Base-by-base conservation (phyloP, 1,140 invertebrate species). In the Hesperophylax magnus region DNA sequence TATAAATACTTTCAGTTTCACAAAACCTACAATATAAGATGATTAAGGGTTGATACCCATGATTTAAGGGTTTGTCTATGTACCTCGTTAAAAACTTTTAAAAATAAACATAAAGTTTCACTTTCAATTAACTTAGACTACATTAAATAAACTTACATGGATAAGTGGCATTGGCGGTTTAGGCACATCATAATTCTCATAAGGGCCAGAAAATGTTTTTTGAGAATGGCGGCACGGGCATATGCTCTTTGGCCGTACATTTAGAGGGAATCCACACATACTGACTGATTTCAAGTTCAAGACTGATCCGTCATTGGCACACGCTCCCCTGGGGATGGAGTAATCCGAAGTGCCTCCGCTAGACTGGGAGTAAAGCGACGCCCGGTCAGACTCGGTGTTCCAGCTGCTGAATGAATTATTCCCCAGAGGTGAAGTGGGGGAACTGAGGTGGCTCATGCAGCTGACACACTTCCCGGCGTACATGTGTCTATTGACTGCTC, bases 101-200 rank as follows among this genome's bases (percentile, higher is more conserved):
- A n/a, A n/a, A n/a, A n/a, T n/a, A n/a, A n/a, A n/a, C n/a, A n/a
- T n/a, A n/a, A n/a, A n/a, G n/a, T n/a, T n/a, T n/a, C n/a, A n/a
- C n/a, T n/a, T n/a, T n/a, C n/a, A n/a, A n/a, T n/a, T n/a, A 39
- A 39, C 34, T 39, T 39, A 39, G 34, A 39, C 3, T 8, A 39
- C 34, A 39, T 39, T 14, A 34, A 39, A 78, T 63, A 24, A 65
- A 84, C 84, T 84, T 84, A 91, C 91, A 88, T 89, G 87, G 86
- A 90, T 90, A 85, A 93, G 89, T 84, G 91, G 91, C 90, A 91
- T 91, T 20, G 91, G 91, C 71, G 91, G 90, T 87, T 91, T 94
- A 78, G 94, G 94, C 78, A 95, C 89, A 85, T 96, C 94, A 84
- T 95, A 96, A 87, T 96, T 96, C 81, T 95, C 94, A 84, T 94